Evolutionary conservation across 1,140 invertebrate genomes (phyloP).

Genomic region (Sweltsa coloradensis): DNA sequence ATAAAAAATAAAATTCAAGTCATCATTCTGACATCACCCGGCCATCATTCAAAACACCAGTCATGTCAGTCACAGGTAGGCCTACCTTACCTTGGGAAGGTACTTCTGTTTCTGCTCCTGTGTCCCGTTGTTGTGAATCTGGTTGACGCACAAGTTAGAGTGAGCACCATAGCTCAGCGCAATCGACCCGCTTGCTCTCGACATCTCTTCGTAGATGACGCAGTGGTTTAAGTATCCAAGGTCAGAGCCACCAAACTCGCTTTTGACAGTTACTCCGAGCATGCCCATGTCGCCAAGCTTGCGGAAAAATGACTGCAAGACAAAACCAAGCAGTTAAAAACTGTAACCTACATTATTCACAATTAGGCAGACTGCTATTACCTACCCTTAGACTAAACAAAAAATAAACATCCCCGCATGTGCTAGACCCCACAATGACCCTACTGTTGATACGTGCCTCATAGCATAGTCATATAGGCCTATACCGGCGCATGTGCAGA

Average conservation of each 20-base stretch:
- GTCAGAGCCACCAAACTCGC: constrained; percentile 87
- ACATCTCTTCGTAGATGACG: constrained; percentile 91
- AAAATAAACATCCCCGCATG: too few species aligned
- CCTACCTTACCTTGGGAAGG: constrained; percentile 73
- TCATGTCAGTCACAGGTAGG: too few species aligned
- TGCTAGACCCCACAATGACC: too few species aligned
- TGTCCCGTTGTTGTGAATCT: constrained; percentile 87
- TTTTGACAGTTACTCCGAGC: constrained; percentile 78
- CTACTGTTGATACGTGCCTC: too few species aligned
- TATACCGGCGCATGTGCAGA: too few species aligned
- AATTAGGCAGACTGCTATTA: too few species aligned
- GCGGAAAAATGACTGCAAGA: constrained; percentile 72
- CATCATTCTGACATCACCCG: too few species aligned
- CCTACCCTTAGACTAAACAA: too few species aligned
- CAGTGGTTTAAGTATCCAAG: constrained; percentile 85
- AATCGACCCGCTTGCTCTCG: constrained; percentile 69
- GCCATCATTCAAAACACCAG: too few species aligned
- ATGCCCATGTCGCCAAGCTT: constrained; percentile 83
- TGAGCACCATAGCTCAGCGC: constrained; percentile 93
- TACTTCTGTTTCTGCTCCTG: constrained; percentile 89
- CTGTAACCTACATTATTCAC: too few species aligned
- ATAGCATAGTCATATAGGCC: too few species aligned
- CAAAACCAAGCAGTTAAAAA: constrained; percentile 16
- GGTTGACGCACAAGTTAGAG: constrained; percentile 96
- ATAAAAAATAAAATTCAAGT: too few species aligned